phyloP scores from a whole-genome alignment of 2,113 vertebrate species.

The Hippocampus abdominalis region DNA sequence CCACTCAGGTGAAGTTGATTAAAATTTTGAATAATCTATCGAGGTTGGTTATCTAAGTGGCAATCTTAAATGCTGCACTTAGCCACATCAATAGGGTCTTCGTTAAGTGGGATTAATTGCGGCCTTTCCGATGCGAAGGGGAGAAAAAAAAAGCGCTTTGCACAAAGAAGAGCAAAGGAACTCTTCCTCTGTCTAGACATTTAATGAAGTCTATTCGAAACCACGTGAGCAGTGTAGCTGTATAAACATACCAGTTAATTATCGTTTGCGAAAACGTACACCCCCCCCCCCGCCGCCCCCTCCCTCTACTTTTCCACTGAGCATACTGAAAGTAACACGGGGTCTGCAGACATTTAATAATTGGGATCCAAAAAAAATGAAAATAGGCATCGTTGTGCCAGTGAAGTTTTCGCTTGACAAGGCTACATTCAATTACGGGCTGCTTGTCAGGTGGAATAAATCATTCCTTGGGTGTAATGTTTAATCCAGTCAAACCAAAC shows the following conservation, averaged over 20 bases:
- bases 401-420: conserved; percentile 46
- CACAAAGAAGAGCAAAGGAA: conserved; percentile 13
- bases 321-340: conserved; percentile 23
- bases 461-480: conserved; percentile 47
- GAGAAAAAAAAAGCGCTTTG: neutral
- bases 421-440: conserved; percentile 58
- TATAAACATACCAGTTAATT: conserved; percentile 33
- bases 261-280: conserved; percentile 37
- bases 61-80: conserved; percentile 13
- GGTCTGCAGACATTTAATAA: conserved; percentile 49
- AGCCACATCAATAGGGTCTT: conserved; percentile 15
- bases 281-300: conserved; percentile 46
- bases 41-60: conserved; percentile 10
- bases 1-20: neutral
- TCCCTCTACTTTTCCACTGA: conserved; percentile 8
- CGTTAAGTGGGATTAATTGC: conserved; percentile 15
- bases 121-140: neutral
- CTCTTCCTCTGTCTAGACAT: conserved; percentile 14
- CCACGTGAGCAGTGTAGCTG: neutral
- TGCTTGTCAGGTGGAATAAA: conserved; percentile 58
- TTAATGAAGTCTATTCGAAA: conserved; percentile 34
- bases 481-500: conserved; percentile 53
- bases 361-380: conserved; percentile 40
- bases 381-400: conserved; percentile 36
- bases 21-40: conserved; percentile 19